Percentiles rank a stretch among this genome's conserved stretches.
phyloP scores from a whole-genome alignment of 2,113 vertebrate genomes.

The Osmerus mordax region DNA sequence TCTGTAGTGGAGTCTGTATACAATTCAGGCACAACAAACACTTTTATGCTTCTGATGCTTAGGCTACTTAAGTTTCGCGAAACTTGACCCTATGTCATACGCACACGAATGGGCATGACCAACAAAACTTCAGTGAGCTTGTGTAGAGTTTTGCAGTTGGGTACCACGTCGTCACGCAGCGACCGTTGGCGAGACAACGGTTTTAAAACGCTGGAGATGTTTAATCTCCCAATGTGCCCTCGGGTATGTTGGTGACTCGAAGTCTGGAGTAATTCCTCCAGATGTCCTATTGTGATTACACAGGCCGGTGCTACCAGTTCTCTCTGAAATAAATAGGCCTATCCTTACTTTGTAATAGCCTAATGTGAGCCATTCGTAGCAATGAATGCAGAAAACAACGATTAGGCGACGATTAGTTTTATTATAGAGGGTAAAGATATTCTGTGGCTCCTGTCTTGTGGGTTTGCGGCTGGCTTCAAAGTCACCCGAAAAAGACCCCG shows the following conservation, averaged over 20 bases:
- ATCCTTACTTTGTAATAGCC: background rate
- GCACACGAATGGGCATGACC: background rate
- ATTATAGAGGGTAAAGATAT: too few relatives aligned
- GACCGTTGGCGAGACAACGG: background rate
- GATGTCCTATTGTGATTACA: constrained; percentile 15
- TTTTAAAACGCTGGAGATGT: background rate
- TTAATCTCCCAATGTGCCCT: background rate
- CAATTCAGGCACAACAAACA: too few relatives aligned
- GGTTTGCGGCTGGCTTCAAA: too few relatives aligned
- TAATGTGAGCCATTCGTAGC: too few relatives aligned
- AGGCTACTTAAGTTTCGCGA: too few relatives aligned
- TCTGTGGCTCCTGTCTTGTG: too few relatives aligned
- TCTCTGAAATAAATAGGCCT: background rate
- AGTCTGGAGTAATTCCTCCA: constrained; percentile 21
- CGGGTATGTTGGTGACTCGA: background rate
- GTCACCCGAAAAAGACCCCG: too few relatives aligned
- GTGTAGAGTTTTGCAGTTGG: background rate
- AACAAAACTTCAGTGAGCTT: background rate
- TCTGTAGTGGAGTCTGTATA: too few relatives aligned
- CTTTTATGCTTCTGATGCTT: too few relatives aligned
- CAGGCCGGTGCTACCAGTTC: background rate
- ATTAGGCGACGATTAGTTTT: too few relatives aligned
- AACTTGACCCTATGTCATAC: background rate
- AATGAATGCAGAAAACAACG: too few relatives aligned
- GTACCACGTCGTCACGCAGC: background rate